Percentiles rank a stretch among this genome's conserved stretches.
Evolutionary conservation across 2,888 invertebrate genomes (phyloP).

Genomic region (Thymelicus sylvestris): DNA sequence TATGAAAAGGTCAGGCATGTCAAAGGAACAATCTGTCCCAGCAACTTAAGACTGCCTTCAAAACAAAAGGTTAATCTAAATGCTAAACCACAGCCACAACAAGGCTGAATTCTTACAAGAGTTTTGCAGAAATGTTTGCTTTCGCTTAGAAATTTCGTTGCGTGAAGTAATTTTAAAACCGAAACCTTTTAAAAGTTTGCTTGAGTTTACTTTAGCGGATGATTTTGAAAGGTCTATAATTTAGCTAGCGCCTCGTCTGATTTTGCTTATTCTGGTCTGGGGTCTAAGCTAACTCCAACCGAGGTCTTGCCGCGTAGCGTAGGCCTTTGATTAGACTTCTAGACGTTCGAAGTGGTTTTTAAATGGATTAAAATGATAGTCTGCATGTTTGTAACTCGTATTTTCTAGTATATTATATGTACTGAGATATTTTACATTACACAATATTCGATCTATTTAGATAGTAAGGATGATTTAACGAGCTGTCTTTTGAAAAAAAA

Average conservation of each 20-base stretch:
- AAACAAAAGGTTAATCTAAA: constrained; percentile 9
- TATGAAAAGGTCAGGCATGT: not conserved
- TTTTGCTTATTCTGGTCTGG: no score
- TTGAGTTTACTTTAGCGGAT: not conserved
- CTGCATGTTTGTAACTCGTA: no score
- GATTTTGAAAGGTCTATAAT: not conserved
- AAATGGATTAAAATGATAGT: no score
- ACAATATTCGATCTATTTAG: no score
- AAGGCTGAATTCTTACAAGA: not conserved
- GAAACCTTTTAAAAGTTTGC: not conserved
- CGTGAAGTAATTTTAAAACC: not conserved
- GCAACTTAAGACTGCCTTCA: not conserved
- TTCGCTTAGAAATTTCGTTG: not conserved
- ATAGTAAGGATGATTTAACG: no score
- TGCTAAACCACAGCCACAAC: not conserved
- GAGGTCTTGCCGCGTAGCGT: no score
- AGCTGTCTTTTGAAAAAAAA: no score
- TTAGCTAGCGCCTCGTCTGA: not conserved
- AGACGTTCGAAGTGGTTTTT: no score
- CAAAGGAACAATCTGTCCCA: not conserved
- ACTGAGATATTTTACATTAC: no score
- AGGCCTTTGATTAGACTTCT: no score
- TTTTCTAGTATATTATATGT: no score
- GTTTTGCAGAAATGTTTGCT: constrained; percentile 1
- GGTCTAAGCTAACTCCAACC: no score